Base-by-base conservation (phyloP, 2,113 vertebrate genomes). In the Megaceryle maxima region DNA sequence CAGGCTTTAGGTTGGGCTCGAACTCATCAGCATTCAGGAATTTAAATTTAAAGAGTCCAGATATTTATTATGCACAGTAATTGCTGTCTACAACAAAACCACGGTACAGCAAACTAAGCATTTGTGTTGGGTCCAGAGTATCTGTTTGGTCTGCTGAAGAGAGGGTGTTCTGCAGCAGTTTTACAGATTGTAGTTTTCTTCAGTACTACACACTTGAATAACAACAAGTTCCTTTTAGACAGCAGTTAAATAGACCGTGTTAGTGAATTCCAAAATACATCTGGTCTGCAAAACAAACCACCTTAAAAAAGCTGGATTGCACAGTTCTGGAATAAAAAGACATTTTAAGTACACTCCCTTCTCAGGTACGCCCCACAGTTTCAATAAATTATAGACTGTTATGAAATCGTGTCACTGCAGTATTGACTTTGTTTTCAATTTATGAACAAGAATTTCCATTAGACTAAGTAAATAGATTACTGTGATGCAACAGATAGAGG, bases 361-460 rank as follows among this genome's bases (percentile, higher is more conserved):
- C 19, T 31, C 31, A 44, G 50, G 43, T 55, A 64, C 7, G 4
- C 21, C 48, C 35, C 35, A 67, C 26, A 28, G 28, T 48, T 66
- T 67, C 53, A 55, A 46, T 78, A 64, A 46, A 77, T 79, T 50
- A 89, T 1, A 63, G 31, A 87, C 6, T 51, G 69, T 21, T 80
- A 73, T 33, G 21, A 78, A 79, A 94, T 83, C 31, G 64, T 67
- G 29, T 59, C 78, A 88, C 69, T 90, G 60, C 51, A 83, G 31
- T 72, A 96, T 63, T 91, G 89, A 94, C 53, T 96, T 88, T 57
- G 60, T 66, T 96, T 90, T 87, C 83, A 68, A 96, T 97, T 96
- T 85, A 97, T 48, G 83, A 97, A 96, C 93, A 96, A 86, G 64
- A 83, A 94, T 94, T 95, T 66, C 57, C 97, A 92, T 97, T 97